Percentiles rank a stretch among this genome's conserved stretches.
These are phyloP conservation scores for Orchestes rusci DNA, from an alignment of 2,888 invertebrate genomes.

Conservation along the genomic window DNA sequence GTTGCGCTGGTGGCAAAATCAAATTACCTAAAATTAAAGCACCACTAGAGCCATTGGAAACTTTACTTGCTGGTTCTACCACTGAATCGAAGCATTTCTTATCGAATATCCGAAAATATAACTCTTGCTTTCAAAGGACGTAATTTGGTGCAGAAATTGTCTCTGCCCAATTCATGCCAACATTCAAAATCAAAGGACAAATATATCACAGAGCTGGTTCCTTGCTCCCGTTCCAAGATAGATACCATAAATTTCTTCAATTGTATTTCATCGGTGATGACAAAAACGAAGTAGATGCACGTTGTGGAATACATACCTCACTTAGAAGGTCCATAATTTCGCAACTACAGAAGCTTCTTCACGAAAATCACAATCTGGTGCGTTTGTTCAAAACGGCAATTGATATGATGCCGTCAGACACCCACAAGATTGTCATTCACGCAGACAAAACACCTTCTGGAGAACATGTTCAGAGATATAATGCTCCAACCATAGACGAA, in stretches of 20 bases:
- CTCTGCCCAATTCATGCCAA: slow-evolving; percentile 1
- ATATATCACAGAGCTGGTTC: slow-evolving; percentile 6
- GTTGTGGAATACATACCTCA: slow-evolving; percentile 10
- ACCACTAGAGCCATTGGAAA: slow-evolving; percentile 34
- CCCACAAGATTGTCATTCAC: slow-evolving; percentile 35
- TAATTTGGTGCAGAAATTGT: slow-evolving; percentile 3
- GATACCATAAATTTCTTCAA: slow-evolving; percentile 6
- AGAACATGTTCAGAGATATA: slow-evolving; percentile 33
- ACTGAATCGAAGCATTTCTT: slow-evolving; percentile 2
- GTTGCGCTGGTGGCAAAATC: slow-evolving; percentile 39
- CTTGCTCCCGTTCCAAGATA: background rate
- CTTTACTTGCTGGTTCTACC: slow-evolving; percentile 1
- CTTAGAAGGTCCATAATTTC: slow-evolving; percentile 28
- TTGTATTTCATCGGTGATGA: slow-evolving; percentile 7
- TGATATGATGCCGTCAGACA: slow-evolving; percentile 33
- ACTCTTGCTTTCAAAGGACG: slow-evolving; percentile 4
- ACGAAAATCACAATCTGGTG: slow-evolving; percentile 33
- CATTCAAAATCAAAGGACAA: slow-evolving; percentile 5
- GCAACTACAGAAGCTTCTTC: slow-evolving; percentile 23
- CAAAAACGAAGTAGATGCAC: background rate
- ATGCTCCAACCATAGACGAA: slow-evolving; percentile 36
- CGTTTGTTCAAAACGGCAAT: slow-evolving; percentile 34
- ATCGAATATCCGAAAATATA: slow-evolving; percentile 2
- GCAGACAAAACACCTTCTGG: slow-evolving; percentile 36
- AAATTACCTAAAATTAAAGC: slow-evolving; percentile 34